Base-by-base conservation (phyloP, 1,140 invertebrate genomes). In the Phenacoccus solenopsis region DNA sequence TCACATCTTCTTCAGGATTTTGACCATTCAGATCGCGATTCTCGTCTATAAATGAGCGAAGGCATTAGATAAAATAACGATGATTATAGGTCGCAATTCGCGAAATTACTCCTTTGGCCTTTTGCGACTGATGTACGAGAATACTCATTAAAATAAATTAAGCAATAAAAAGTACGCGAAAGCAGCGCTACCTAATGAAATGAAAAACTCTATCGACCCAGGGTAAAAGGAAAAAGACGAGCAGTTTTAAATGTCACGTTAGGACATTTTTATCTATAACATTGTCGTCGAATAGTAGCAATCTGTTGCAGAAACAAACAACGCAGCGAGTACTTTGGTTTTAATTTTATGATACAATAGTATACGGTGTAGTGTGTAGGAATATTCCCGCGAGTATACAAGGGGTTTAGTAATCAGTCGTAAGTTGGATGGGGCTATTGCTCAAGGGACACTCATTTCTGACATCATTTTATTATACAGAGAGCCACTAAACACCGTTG, bases 11-110 rank as follows among this genome's bases (percentile, higher is more conserved):
- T 70, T 93, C 91, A 1, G 87, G 83, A 72, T 78, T 77, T 67
- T 64, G 28, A 79, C 90, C 86, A 77, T 88, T 91, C 76, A 91
- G 83, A 77, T 93, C 90, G 75, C 90, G 84, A 79, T 90, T 91
- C 75, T 93, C 90, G 80, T 92, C 90, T 90, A 82, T 28, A 82
- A 81, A n/a, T 72, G 73, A 77, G 77, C 79, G 76, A 76, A 75
- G 76, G 74, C 74, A 56, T 32, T 13, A 32, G 5, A 13, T 32
- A 32, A 32, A 32, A 7, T 32, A 7, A 13, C 30, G 13, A 32
- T 32, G 5, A 5, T 32, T 32, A 32, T 7, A 32, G 13, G 13
- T 7, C 30, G 5, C 13, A 32, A n/a, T n/a, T 32, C 30, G 30
- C 38, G 38, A 16, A 5, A 49, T 16, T 49, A 4, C 38, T n/a